Base-by-base conservation (phyloP, 2,888 invertebrate genomes). In the Liodrosophila aerea region DNA sequence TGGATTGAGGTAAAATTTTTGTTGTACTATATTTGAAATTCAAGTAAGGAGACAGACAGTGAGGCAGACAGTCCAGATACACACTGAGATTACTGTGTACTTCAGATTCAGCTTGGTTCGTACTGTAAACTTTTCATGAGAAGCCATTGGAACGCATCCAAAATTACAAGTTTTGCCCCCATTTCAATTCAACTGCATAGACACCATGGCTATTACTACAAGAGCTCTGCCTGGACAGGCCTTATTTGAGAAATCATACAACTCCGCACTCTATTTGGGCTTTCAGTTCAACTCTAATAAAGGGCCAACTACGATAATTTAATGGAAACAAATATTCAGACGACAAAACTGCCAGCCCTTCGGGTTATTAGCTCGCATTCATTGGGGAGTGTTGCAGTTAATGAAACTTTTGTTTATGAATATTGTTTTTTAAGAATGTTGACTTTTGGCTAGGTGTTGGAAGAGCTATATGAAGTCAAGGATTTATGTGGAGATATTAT, bases 351-450 rank as follows among this genome's bases (percentile, higher is more conserved):
- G 22, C 22, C 22, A 5, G 29, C 13, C 9, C 15, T 34, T 40
- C 9, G 37, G 12, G 43, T 45, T 15, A 18, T 13, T 40, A 29
- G 43, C 29, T 15, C 27, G 12, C 29, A 22, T 9, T 4, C 22
- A 22, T 22, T 22, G 22, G 22, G 9, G 7, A n/a, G 3, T 49
- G 8, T 15, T 9, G 13, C 27, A 85, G 72, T 86, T 72, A 72
- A 85, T 85, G 72, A 86, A 85, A 76, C 41, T 63, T 22, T 76
- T 80, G 69, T 74, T 85, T 85, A 87, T 87, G 86, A 78, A 70
- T 85, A 85, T 85, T 73, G 73, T 63, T 64, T 73, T 87, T 87
- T 87, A 85, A 85, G 64, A 51, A 87, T 72, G 71, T 78, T 11
- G 13, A 51, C 13, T 46, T 39, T 49, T 37, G 44, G 13, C 8